Evolutionary conservation across 2,888 invertebrate genomes (phyloP).

Genomic region (Scelioninae gen. 1): DNA sequence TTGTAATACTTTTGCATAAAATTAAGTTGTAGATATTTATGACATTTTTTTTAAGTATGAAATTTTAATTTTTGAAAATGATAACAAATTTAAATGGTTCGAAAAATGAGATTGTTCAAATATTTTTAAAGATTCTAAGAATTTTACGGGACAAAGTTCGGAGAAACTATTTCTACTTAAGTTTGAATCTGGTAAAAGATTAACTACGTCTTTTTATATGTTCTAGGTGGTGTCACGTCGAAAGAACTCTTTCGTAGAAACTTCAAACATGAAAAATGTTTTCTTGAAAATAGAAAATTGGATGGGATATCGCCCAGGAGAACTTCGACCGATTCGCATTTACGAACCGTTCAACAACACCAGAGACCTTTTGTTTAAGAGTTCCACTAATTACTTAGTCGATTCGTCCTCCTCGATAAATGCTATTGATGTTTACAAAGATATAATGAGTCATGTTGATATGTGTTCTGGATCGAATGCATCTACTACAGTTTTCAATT

Average conservation of each 20-base stretch:
- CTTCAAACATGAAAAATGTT: constrained; percentile 77
- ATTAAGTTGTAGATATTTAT: too few relatives aligned
- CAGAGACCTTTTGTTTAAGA: constrained; percentile 87
- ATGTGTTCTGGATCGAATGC: constrained; percentile 74
- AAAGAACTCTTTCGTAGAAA: constrained; percentile 63
- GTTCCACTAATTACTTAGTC: constrained; percentile 86
- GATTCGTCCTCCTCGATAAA: constrained; percentile 83
- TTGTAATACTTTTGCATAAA: too few relatives aligned
- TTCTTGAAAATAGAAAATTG: constrained; percentile 85
- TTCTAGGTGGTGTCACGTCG: constrained; percentile 79
- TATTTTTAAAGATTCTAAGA: too few relatives aligned
- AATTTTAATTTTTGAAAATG: too few relatives aligned
- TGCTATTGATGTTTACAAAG: constrained; percentile 86
- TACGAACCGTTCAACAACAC: constrained; percentile 86
- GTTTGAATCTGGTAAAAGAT: too few relatives aligned
- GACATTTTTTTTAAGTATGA: too few relatives aligned
- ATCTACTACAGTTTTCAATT: background rate
- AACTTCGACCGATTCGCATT: constrained; percentile 83
- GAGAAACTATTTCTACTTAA: too few relatives aligned
- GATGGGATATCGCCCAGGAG: constrained; percentile 85
- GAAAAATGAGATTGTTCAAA: too few relatives aligned
- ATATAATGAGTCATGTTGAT: constrained; percentile 85
- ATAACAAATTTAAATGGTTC: too few relatives aligned
- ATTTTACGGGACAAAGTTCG: too few relatives aligned
- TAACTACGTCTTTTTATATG: too few relatives aligned